These are phyloP conservation scores for Leucoraja ocellata DNA, from an alignment of 2,797 vertebrate species.

Conservation along the genomic window DNA sequence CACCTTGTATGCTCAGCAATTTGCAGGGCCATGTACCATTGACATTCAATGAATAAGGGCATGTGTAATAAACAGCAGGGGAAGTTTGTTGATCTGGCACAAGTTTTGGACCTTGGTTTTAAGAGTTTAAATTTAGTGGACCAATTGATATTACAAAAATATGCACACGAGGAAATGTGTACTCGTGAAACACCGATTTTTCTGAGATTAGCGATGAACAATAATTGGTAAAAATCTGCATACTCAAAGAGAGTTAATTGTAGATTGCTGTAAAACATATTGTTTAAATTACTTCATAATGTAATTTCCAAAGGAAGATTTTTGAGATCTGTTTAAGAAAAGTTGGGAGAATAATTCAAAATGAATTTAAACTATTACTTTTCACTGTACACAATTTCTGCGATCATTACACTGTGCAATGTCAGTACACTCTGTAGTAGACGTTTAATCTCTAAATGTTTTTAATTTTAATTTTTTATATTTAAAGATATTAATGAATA, in stretches of 20 bases:
- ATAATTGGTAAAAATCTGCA: not conserved
- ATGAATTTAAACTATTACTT: not conserved
- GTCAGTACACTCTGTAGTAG: not conserved
- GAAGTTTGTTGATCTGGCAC: not conserved
- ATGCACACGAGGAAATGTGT: not conserved
- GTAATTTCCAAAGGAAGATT: not conserved
- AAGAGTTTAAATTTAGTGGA: not conserved
- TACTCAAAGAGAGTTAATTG: not conserved
- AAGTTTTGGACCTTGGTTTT: not conserved
- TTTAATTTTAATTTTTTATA: slow-evolving; percentile 13
- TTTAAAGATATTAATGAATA: not conserved
- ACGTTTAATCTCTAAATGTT: not conserved
- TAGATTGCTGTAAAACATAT: not conserved
- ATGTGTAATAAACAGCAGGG: not conserved
- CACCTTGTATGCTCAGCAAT: not conserved
- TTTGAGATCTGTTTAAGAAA: not conserved
- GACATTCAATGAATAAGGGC: not conserved
- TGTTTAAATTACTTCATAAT: not conserved
- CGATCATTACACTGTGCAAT: not conserved
- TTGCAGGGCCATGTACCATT: not conserved
- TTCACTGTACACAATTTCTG: not conserved
- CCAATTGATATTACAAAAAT: not conserved
- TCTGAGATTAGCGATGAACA: not conserved
- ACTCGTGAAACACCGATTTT: not conserved
- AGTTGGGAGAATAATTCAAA: not conserved